Percentiles rank a stretch among this genome's conserved stretches.
Conservation (phyloP, 2,797 vertebrate species). For the Myotis myotis region DNA sequence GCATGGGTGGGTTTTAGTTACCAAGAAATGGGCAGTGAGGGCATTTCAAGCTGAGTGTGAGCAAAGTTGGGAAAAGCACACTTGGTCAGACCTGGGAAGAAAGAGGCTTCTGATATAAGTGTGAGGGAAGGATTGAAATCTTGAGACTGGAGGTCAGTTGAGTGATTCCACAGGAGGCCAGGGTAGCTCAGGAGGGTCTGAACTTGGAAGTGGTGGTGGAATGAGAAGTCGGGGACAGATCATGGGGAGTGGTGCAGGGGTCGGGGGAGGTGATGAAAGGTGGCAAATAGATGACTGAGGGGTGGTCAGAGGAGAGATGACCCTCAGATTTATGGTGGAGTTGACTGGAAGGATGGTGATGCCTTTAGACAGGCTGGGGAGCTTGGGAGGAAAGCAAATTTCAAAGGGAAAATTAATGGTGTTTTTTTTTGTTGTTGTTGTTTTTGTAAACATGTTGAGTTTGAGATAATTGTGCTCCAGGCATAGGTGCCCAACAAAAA, state of each 20-base stretch:
- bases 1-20: neutral
- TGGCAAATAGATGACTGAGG: neutral
- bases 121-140: neutral
- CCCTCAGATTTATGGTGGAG: neutral
- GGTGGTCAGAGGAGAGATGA: neutral
- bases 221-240: neutral
- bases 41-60: neutral
- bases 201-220: neutral
- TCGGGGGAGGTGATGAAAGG: neutral
- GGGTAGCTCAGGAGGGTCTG: neutral
- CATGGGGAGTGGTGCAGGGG: neutral
- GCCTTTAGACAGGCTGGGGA: neutral
- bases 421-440: neutral
- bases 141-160: neutral
- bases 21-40: neutral
- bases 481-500: neutral
- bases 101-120: neutral
- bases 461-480: neutral
- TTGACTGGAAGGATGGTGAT: neutral
- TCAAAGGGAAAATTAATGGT: neutral
- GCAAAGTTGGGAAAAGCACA: neutral
- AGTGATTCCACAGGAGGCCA: neutral
- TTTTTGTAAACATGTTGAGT: neutral
- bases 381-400: neutral
- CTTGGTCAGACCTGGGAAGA: neutral